Percentiles rank a stretch among this genome's conserved stretches.
Evolutionary conservation across 2,113 vertebrate genomes (phyloP).

Genomic region (Xenus cinereus): DNA sequence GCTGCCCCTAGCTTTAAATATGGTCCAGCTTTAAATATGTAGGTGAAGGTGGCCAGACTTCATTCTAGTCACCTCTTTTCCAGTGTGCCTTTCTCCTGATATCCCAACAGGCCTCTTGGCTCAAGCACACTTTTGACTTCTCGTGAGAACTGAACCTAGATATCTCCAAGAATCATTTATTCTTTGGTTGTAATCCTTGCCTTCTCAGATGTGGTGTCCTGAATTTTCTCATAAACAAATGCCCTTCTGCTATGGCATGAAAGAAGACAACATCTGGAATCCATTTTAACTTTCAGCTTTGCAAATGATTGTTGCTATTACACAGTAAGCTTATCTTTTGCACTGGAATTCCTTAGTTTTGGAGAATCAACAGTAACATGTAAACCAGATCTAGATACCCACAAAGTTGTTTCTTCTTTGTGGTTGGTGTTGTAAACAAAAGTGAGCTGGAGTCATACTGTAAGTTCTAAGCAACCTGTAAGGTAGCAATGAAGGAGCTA

Average conservation of each 20-base stretch:
- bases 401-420: slow-evolving; percentile 31
- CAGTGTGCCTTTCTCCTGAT: background rate
- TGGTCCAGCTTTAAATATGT: background rate
- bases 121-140: background rate
- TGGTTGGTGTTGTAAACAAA: slow-evolving; percentile 66
- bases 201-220: slow-evolving; percentile 39
- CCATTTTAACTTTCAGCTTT: slow-evolving; percentile 55
- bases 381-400: slow-evolving; percentile 12
- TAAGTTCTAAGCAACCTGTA: slow-evolving; percentile 26
- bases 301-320: slow-evolving; percentile 58
- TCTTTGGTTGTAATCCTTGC: slow-evolving; percentile 70
- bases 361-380: background rate
- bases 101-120: background rate
- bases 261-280: slow-evolving; percentile 65
- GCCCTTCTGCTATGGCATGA: slow-evolving; percentile 54
- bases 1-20: background rate
- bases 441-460: slow-evolving; percentile 23
- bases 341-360: slow-evolving; percentile 24
- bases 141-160: background rate
- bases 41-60: background rate
- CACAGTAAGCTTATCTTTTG: slow-evolving; percentile 53
- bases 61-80: background rate
- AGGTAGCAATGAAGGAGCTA: slow-evolving; percentile 8
- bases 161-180: background rate
- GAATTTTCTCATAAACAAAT: slow-evolving; percentile 65